Base-by-base conservation (phyloP, 2,797 vertebrate species). In the Silurus aristotelis region DNA sequence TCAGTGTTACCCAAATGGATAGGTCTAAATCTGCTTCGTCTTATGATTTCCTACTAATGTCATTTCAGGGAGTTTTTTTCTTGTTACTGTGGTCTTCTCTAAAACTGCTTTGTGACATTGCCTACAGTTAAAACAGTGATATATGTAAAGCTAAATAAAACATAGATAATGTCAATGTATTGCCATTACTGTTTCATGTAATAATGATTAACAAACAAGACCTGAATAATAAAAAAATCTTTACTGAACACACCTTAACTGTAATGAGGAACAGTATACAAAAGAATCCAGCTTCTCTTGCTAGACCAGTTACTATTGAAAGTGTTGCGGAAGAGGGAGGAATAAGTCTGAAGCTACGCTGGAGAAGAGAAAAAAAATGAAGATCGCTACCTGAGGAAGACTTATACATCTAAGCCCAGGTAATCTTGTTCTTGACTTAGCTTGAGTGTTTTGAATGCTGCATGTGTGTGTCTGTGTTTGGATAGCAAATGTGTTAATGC, bases 311-410 rank as follows among this genome's bases (percentile, higher is more conserved):
- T 88, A 73, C 25, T 71, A 22, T 66, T 84, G 85, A 63, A 83
- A 79, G 56, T n/a, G 27, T 25, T 79, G 15, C 46, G 3, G 58
- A 25, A 71, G n/a, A 72, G 64, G 70, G 66, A 80, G 55, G 43
- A 31, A 88, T 31, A 78, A 1, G 58, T 68, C 25, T 60, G 67
- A 75, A 80, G 46, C 38, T 31, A 88, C 31, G 43, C 76, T 88
- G 91, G 89, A 84, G 88, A 89, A 64, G 2, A 80, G 89, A 91
- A 88, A 87, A 88, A 89, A 81, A 92, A 88, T 83, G 89, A 94
- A 92, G 85, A 95, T 95, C 94, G 90, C 85, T 86, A 87, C 70
- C 85, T 92, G 89, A 94, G 91, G 91, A 91, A 90, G 89, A 95
- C 93, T 94, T 93, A 94, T 90, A 61, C 89, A 84, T 75, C 61